phyloP scores from a whole-genome alignment of 2,888 invertebrate genomes.

The Lycia hirtaria region DNA sequence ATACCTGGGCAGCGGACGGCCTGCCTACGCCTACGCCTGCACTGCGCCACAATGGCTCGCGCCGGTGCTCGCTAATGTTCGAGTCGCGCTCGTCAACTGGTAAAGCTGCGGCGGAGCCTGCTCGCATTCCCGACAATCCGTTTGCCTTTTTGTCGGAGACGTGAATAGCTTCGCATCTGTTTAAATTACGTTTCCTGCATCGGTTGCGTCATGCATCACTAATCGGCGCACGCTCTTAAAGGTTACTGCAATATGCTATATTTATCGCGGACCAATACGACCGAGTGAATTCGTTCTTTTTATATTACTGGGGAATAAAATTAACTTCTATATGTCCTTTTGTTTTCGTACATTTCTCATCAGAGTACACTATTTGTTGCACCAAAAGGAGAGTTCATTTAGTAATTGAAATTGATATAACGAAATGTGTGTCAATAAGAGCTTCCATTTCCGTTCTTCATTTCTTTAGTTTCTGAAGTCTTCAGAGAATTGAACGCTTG shows the following conservation, averaged over 20 bases:
- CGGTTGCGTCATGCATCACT: constrained; percentile 25
- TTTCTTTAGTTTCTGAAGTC: too few species aligned
- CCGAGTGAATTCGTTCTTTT: background rate
- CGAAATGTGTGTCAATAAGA: too few species aligned
- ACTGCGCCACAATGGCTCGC: constrained; percentile 23
- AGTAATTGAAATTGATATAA: too few species aligned
- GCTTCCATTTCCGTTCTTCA: too few species aligned
- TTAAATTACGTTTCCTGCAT: constrained; percentile 42
- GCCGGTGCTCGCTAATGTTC: constrained; percentile 40
- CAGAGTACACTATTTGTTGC: too few species aligned
- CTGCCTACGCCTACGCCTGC: constrained; percentile 9
- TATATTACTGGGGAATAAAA: background rate
- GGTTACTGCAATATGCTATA: constrained; percentile 34
- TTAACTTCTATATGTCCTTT: too few species aligned
- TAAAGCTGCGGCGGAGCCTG: constrained; percentile 34
- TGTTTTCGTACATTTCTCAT: too few species aligned
- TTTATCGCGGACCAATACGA: constrained; percentile 21
- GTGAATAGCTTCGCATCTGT: constrained; percentile 36
- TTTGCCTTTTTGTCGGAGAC: constrained; percentile 39
- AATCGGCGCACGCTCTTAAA: constrained; percentile 17
- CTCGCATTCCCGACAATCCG: constrained; percentile 49
- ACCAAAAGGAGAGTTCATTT: too few species aligned
- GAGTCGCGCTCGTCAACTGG: constrained; percentile 44
- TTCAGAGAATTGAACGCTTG: too few species aligned
- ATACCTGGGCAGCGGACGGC: constrained; percentile 41